These are phyloP conservation scores for Bombycilla garrulus DNA, from an alignment of 2,113 vertebrate genomes.

Conservation along the genomic window DNA sequence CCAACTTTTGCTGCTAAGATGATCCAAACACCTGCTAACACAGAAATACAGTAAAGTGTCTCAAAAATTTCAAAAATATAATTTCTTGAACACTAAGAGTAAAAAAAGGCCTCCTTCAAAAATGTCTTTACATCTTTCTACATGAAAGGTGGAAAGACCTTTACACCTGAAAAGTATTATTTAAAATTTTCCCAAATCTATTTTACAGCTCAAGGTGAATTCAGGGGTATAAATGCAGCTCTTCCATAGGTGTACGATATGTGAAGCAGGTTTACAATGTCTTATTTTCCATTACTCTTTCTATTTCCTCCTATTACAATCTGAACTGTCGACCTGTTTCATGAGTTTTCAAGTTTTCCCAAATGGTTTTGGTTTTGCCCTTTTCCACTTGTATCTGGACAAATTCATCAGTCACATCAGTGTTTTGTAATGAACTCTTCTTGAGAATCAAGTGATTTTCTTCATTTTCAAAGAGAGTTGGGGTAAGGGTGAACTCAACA, in stretches of 20 bases:
- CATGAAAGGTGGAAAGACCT: not conserved
- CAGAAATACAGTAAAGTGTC: not conserved
- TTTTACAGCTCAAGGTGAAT: not conserved
- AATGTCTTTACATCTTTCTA: not conserved
- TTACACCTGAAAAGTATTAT: not conserved
- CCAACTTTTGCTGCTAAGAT: not conserved
- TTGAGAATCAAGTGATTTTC: conserved; percentile 34
- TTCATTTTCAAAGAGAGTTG: conserved; percentile 32
- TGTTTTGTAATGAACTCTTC: conserved; percentile 33
- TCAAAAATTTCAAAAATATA: not conserved
- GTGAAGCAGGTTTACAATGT: not conserved
- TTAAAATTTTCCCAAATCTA: not conserved
- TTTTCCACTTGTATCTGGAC: conserved; percentile 8
- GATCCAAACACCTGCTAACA: not conserved
- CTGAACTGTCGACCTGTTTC: conserved; percentile 30
- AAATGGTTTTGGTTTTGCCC: not conserved
- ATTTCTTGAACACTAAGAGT: not conserved
- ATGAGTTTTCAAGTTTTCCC: conserved; percentile 27
- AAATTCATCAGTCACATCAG: conserved; percentile 40
- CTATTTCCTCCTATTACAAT: not conserved
- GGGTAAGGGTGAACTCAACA: not conserved
- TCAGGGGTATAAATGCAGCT: not conserved
- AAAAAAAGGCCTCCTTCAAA: not conserved
- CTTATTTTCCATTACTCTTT: conserved; percentile 2
- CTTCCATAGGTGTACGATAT: not conserved